These are phyloP conservation scores for Xiphophorus hellerii DNA, from an alignment of 2,113 vertebrate species.

Conservation along the genomic window DNA sequence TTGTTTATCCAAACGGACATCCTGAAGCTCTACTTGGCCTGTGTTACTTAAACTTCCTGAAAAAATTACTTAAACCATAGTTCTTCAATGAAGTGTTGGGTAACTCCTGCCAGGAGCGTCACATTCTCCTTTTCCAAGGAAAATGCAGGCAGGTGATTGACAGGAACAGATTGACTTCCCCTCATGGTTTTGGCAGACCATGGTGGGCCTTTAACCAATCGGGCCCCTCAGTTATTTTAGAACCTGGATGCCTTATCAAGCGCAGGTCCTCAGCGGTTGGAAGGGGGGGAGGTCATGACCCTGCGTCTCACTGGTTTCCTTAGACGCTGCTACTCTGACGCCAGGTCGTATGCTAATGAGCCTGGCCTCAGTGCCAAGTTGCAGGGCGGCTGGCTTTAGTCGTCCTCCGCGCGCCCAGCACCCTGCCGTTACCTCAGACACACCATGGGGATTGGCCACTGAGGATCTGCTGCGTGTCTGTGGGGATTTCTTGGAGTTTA, in stretches of 20 bases:
- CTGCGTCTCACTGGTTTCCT: constrained; percentile 72
- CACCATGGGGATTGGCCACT: constrained; percentile 80
- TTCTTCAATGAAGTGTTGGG: constrained; percentile 38
- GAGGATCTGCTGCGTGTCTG: constrained; percentile 62
- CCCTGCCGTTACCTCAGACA: constrained; percentile 78
- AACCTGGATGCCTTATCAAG: constrained; percentile 90
- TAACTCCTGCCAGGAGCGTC: constrained; percentile 44
- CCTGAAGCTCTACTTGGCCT: background rate
- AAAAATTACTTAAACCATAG: constrained; percentile 44
- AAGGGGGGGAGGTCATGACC: constrained; percentile 77
- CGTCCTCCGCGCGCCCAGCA: constrained; percentile 56
- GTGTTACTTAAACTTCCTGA: background rate
- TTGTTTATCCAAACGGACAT: constrained; percentile 34
- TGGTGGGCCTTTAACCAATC: constrained; percentile 85
- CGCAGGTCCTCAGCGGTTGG: constrained; percentile 82
- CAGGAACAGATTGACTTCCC: constrained; percentile 77
- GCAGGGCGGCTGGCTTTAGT: constrained; percentile 49
- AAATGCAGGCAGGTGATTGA: constrained; percentile 83
- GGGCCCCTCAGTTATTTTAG: constrained; percentile 87
- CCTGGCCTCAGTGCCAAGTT: constrained; percentile 63
- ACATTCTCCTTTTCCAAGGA: constrained; percentile 82
- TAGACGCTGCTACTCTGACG: constrained; percentile 83
- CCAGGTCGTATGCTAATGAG: constrained; percentile 84
- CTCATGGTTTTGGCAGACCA: constrained; percentile 48
- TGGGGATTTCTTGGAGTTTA: constrained; percentile 55